These are phyloP conservation scores for Oncorhynchus masou DNA, from an alignment of 2,113 vertebrate species.

Conservation along the genomic window DNA sequence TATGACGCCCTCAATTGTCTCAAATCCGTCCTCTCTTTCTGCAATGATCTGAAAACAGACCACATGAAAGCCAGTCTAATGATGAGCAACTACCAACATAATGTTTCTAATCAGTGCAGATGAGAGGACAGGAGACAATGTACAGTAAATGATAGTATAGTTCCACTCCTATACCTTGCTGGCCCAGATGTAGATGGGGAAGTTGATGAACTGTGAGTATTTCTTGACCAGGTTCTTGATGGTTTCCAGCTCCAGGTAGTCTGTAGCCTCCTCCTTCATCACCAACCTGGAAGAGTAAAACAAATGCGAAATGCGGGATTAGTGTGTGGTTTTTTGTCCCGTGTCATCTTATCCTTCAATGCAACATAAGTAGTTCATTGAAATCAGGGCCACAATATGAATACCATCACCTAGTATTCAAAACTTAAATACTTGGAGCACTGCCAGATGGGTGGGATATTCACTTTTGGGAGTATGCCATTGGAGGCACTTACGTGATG, in stretches of 20 bases:
- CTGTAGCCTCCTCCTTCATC: constrained; percentile 96
- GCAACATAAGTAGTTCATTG: too few species aligned
- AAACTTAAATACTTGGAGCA: background rate
- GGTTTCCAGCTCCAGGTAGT: constrained; percentile 97
- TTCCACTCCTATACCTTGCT: constrained; percentile 84
- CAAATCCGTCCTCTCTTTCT: too few species aligned
- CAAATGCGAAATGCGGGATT: background rate
- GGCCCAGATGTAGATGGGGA: constrained; percentile 98
- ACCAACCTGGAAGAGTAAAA: constrained; percentile 77
- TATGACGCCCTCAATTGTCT: too few species aligned
- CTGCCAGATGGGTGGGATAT: too few species aligned
- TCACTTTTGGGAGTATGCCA: background rate
- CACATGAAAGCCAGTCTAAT: too few species aligned
- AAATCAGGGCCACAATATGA: too few species aligned
- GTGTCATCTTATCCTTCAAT: too few species aligned
- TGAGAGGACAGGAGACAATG: too few species aligned
- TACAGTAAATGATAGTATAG: background rate
- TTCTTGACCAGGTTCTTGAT: constrained; percentile 96
- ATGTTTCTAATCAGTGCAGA: background rate
- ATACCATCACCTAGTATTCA: background rate
- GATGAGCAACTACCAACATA: too few species aligned
- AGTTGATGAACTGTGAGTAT: constrained; percentile 99
- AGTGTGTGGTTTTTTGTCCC: too few species aligned
- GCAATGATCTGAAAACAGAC: too few species aligned
- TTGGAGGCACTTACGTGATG: constrained; percentile 82